Base-by-base conservation (phyloP, 2,113 vertebrate genomes). In the Cyprinodon brontotheroides region DNA sequence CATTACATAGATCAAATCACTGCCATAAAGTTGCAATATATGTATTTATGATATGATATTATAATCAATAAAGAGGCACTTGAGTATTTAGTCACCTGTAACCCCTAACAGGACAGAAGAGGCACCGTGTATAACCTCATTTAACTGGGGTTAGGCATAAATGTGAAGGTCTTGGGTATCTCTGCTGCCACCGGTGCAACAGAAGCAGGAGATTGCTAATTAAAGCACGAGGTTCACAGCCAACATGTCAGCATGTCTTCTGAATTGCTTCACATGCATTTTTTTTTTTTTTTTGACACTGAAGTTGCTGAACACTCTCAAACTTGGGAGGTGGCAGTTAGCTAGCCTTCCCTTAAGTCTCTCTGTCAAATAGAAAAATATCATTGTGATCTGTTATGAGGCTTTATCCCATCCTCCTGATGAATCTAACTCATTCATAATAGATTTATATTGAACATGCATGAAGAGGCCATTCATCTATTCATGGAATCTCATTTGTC, bases 351-450 rank as follows among this genome's bases (percentile, higher is more conserved):
- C 68, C 75, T 11, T 0, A 57, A 82, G 73, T 62, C 74, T 77
- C 80, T 72, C 70, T 83, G 89, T 86, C 85, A 86, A 75, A 87
- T 75, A 92, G 79, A 89, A 20, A 53, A 50, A 17, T 12, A 47
- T 90, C 77, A 36, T 65, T 74, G 85, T 70, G 78, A 73, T 68
- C 66, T 37, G 72, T 86, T 86, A 90, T 86, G 68, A 77, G 81
- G 81, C 77, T 79, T 87, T 67, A 83, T 83, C 47, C 74, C 3
- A 37, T 81, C 80, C 75, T 50, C 64, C 71, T 43, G 72, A 88
- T 84, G 90, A 91, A 91, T 89, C 29, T 39, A 90, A 87, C 85
- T 82, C 78, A 86, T 90, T 87, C 90, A 89, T 86, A 89, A 90
- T 90, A 85, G 84, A 91, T 92, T 90, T 85, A 87, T 80, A 89